Percentiles rank a stretch among this genome's conserved stretches.
These are phyloP conservation scores for Glyptemys insculpta DNA, from an alignment of 2,797 vertebrate species.

Conservation along the genomic window DNA sequence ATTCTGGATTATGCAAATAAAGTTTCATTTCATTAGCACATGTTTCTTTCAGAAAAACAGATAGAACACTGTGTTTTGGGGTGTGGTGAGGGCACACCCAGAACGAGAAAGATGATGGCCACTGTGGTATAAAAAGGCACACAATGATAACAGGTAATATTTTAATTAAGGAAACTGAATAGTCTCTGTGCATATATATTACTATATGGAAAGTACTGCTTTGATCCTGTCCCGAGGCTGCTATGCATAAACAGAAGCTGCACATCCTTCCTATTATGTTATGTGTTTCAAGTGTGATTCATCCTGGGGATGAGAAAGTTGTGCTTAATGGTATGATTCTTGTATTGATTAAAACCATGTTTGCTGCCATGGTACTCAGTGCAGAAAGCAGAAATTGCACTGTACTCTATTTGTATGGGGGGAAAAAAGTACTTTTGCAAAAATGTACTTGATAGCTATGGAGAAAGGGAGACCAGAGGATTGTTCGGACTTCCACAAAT, in stretches of 20 bases:
- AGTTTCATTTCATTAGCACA: neutral
- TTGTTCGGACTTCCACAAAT: neutral
- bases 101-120: constrained; percentile 29
- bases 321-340: neutral
- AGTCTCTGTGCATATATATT: constrained; percentile 8
- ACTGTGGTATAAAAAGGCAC: neutral
- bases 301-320: constrained; percentile 35
- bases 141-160: constrained; percentile 45
- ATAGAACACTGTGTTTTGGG: neutral
- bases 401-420: neutral
- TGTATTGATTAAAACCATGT: constrained; percentile 23
- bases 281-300: neutral
- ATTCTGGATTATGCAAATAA: neutral
- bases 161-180: constrained; percentile 65
- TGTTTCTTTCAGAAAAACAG: neutral
- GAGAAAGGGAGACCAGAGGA: neutral
- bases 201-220: constrained; percentile 37
- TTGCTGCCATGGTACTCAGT: constrained; percentile 13
- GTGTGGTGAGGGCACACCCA: neutral
- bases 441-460: neutral
- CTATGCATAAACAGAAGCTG: neutral
- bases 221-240: neutral
- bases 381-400: constrained; percentile 52
- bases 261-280: neutral
- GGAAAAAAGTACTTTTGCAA: neutral